Conservation (phyloP, 2,888 invertebrate genomes). For the Acrocera orbiculus region DNA sequence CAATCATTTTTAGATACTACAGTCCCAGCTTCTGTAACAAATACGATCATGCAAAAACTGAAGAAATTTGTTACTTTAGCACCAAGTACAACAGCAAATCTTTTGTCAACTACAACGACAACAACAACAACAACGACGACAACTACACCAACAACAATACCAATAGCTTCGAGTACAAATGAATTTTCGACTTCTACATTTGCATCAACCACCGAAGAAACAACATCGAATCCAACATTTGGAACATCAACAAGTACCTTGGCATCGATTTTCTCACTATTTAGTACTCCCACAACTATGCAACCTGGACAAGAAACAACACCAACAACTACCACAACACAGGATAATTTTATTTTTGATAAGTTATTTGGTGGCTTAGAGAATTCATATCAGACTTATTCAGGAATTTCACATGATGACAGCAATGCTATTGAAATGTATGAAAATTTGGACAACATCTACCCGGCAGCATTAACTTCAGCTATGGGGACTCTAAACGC, state of each 20-base stretch:
- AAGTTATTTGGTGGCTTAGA: constrained; percentile 28
- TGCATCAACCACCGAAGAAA: constrained; percentile 12
- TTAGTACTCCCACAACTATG: constrained; percentile 14
- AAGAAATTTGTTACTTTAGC: constrained; percentile 28
- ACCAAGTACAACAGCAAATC: constrained; percentile 13
- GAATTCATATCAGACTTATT: constrained; percentile 28
- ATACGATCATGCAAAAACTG: constrained; percentile 30
- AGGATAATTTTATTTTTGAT: constrained; percentile 23
- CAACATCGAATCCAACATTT: constrained; percentile 11
- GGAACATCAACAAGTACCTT: constrained; percentile 11
- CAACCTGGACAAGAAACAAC: too few relatives aligned
- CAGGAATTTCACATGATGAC: constrained; percentile 27
- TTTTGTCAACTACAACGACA: constrained; percentile 16
- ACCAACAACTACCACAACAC: constrained; percentile 20
- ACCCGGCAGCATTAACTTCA: constrained; percentile 39
- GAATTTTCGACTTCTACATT: constrained; percentile 18
- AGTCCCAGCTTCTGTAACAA: constrained; percentile 27
- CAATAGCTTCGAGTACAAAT: constrained; percentile 18
- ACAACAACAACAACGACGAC: constrained; percentile 19
- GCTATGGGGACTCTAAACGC: constrained; percentile 34
- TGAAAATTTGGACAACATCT: constrained; percentile 40
- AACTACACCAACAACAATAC: constrained; percentile 18
- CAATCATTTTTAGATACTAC: constrained; percentile 18
- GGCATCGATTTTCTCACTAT: constrained; percentile 20
- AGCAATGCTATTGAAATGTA: constrained; percentile 25